phyloP scores from a whole-genome alignment of 2,113 vertebrate genomes.

The Falcunculus frontatus region DNA sequence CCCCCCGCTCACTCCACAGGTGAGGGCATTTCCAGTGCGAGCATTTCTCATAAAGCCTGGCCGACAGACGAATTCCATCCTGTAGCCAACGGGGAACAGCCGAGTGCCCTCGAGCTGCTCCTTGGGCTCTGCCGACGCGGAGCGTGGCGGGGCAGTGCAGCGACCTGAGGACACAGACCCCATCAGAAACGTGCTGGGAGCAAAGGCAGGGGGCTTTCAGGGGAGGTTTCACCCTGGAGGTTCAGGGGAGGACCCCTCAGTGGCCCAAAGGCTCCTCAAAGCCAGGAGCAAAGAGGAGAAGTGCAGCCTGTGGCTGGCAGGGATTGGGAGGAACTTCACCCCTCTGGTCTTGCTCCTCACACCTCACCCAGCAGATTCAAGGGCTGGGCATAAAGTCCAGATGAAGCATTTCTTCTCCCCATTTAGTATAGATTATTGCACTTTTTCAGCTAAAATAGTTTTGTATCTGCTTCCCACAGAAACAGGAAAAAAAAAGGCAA shows the following conservation, averaged over 20 bases:
- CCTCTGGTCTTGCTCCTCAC: not conserved
- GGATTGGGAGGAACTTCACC: not conserved
- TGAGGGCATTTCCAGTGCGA: accelerated
- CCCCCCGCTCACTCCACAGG: accelerated
- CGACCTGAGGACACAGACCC: not conserved
- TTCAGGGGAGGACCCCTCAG: accelerated
- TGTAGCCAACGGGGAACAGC: accelerated
- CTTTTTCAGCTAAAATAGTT: not conserved
- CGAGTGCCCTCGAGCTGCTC: accelerated
- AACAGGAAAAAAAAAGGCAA: not conserved
- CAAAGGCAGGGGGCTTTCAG: not conserved
- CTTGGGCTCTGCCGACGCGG: not conserved
- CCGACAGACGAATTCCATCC: not conserved
- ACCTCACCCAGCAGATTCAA: not conserved
- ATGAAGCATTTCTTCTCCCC: not conserved
- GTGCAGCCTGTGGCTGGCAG: not conserved
- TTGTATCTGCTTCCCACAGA: not conserved
- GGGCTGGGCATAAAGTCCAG: not conserved
- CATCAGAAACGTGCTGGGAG: not conserved
- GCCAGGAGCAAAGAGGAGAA: not conserved
- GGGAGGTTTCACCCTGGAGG: no score
- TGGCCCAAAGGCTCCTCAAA: not conserved
- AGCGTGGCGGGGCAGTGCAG: not conserved
- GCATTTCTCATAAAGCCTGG: accelerated
- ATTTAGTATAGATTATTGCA: accelerated